Evolutionary conservation across 1,140 invertebrate genomes (phyloP).

Genomic region (Luehdorfia chinensis): DNA sequence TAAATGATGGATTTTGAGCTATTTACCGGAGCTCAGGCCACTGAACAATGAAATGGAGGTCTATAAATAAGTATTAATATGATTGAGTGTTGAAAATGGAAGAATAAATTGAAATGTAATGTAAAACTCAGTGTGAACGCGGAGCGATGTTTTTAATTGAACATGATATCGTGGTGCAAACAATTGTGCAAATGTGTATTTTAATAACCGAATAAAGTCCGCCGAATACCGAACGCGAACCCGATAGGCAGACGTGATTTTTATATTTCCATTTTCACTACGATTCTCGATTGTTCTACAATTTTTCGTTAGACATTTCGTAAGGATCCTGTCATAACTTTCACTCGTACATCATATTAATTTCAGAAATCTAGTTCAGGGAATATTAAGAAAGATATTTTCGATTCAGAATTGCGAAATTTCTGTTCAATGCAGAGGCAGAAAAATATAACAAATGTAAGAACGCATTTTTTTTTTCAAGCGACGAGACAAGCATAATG

Average conservation of each 20-base stretch:
- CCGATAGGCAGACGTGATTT: constrained; percentile 6
- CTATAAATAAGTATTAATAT: constrained; percentile 17
- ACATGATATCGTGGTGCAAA: constrained; percentile 8
- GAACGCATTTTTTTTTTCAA: too few relatives aligned
- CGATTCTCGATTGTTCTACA: constrained; percentile 1
- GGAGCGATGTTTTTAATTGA: constrained; percentile 12
- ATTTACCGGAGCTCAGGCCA: constrained; percentile 1
- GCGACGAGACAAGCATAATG: too few relatives aligned
- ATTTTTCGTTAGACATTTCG: constrained; percentile 2
- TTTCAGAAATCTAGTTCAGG: constrained; percentile 1
- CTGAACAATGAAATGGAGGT: neutral
- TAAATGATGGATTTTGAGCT: neutral
- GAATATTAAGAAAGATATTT: neutral
- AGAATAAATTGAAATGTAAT: constrained; percentile 15
- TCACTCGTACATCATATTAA: neutral
- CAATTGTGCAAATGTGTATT: constrained; percentile 22
- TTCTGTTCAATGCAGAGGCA: too few relatives aligned
- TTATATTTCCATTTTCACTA: constrained; percentile 14
- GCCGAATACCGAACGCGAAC: neutral
- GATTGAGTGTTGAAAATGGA: constrained; percentile 9
- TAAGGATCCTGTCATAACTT: neutral
- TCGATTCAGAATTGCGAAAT: too few relatives aligned
- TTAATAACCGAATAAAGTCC: constrained; percentile 21
- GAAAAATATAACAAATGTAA: too few relatives aligned
- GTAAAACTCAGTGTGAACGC: neutral